phyloP scores from a whole-genome alignment of 2,888 invertebrate genomes.

The Nipponacmea schrenckii region DNA sequence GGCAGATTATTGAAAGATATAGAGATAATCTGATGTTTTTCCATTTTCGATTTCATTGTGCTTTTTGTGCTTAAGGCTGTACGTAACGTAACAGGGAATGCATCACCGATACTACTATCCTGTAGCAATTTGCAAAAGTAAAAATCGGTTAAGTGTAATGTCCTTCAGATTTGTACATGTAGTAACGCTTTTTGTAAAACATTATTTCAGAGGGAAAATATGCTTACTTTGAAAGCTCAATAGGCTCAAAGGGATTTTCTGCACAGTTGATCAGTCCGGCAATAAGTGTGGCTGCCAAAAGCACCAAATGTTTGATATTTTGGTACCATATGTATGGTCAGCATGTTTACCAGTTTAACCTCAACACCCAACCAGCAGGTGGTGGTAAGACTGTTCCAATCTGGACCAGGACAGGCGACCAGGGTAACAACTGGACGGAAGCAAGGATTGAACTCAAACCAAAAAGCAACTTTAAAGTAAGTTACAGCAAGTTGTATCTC shows the following conservation, averaged over 20 bases:
- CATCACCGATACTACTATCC: too few species aligned
- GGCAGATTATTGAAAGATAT: background rate
- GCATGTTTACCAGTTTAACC: constrained; percentile 45
- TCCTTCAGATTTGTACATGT: too few species aligned
- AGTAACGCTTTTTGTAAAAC: too few species aligned
- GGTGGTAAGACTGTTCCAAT: constrained; percentile 34
- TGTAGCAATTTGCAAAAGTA: too few species aligned
- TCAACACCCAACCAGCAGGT: constrained; percentile 38
- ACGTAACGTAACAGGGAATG: too few species aligned
- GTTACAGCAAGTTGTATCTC: background rate
- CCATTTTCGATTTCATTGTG: background rate
- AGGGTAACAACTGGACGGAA: constrained; percentile 44
- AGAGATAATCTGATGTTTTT: background rate
- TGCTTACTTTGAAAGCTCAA: constrained; percentile 47
- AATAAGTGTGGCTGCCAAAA: constrained; percentile 22
- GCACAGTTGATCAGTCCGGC: constrained; percentile 41
- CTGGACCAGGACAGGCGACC: constrained; percentile 40
- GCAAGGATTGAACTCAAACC: constrained; percentile 33
- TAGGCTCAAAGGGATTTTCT: constrained; percentile 31
- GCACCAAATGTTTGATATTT: constrained; percentile 44
- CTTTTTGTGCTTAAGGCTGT: background rate
- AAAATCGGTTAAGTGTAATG: too few species aligned
- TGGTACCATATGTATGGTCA: constrained; percentile 62
- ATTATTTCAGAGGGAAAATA: constrained; percentile 41
- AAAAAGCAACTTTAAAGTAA: constrained; percentile 10